Evolutionary conservation across 2,113 vertebrate genomes (phyloP), one percentile per base, ranked within the genome.

Genomic region (Parotia lawesii): DNA sequence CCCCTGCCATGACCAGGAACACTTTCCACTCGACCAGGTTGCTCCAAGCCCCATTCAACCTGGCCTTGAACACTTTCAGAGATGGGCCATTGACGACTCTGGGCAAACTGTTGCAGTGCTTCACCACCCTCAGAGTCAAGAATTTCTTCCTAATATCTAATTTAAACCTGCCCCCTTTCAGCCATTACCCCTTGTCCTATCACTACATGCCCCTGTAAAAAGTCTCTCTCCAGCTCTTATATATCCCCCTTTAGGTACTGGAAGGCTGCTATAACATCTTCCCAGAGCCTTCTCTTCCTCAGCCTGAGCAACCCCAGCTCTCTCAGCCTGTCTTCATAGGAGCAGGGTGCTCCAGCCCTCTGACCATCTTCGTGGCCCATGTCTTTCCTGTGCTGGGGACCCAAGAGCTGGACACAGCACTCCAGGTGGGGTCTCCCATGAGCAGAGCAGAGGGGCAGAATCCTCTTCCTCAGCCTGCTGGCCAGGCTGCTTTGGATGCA

Each of bases 401-500:
- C 14, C 11, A 28, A 58, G 51, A 44, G 6, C 51, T 66, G 23
- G 44, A 38, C 24, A 18, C 19, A 33, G 13, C 15, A 17, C 8
- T 45, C 12, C 8, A n/a, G 9, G 10, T 51, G 28, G 37, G 20
- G 37, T 66, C 15, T 66, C 33, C 44, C 51, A 6, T 5, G 33
- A 58, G 37, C 33, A 51, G 45, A 66, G 33, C 23, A 88, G 33
- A 80, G 18, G 33, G 19, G 33, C 10, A 51, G 25, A 66, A 51
- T 51, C 27, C 13, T 50, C 44, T 37, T 33, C 37, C 37, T 65
- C 2, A 0, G 12, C 25, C 28, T 80, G 37, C 44, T 45, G 33
- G 4, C 60, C 33, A n/a, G 0, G 0, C 33, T 66, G 15, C 44
- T 65, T n/a, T n/a, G 47, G 20, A n/a, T 45, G 28, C 45, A 67